phyloP scores from a whole-genome alignment of 2,797 vertebrate genomes.

The Clarias fuscus region DNA sequence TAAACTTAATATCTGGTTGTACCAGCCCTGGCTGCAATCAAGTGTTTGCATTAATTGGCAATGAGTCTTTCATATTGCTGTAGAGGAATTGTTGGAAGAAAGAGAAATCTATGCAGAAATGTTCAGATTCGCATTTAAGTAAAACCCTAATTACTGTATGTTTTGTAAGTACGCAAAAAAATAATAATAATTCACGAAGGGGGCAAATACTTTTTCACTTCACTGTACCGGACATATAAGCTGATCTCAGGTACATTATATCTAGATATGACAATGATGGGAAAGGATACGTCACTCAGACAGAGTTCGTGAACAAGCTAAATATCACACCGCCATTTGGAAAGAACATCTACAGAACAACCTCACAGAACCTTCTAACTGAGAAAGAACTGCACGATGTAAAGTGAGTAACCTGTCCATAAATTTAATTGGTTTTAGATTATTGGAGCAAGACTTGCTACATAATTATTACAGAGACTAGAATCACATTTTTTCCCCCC shows the following conservation, averaged over 20 bases:
- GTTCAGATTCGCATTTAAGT: too few relatives aligned
- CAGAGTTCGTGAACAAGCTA: conserved; percentile 71
- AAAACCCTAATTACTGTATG: too few relatives aligned
- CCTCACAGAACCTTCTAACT: conserved; percentile 42
- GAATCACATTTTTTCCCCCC: background rate
- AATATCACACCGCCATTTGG: conserved; percentile 60
- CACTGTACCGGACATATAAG: background rate
- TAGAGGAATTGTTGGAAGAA: too few relatives aligned
- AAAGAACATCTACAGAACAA: conserved; percentile 52
- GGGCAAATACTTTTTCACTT: too few relatives aligned
- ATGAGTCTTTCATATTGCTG: too few relatives aligned
- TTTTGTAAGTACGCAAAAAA: too few relatives aligned
- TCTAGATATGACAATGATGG: conserved; percentile 72
- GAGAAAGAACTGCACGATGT: conserved; percentile 54
- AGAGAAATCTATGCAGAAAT: too few relatives aligned
- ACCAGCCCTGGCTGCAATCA: too few relatives aligned
- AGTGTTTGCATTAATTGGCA: too few relatives aligned
- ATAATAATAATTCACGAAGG: too few relatives aligned
- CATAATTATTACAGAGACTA: background rate
- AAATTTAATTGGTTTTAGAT: background rate
- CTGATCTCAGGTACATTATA: background rate
- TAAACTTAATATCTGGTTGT: too few relatives aligned
- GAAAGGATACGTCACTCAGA: conserved; percentile 69
- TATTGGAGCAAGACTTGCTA: background rate
- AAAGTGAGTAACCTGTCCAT: conserved; percentile 56